A percentile compares a stretch with the other conserved stretches of the same genome.
These are phyloP conservation scores for Bucorvus abyssinicus DNA, from an alignment of 2,797 vertebrate genomes.

Conservation along the genomic window DNA sequence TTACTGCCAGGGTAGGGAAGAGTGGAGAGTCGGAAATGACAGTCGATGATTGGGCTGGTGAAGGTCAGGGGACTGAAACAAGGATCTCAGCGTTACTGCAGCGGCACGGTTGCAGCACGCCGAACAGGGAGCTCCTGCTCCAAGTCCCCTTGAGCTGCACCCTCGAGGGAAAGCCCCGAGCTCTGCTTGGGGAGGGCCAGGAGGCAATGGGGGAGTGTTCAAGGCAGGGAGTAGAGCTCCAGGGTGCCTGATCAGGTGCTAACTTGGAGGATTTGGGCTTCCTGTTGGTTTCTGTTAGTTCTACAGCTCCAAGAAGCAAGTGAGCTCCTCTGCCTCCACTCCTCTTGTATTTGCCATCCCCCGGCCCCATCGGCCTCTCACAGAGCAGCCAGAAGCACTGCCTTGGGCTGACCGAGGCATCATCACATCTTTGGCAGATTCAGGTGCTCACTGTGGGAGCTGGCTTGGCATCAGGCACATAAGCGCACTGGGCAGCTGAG, in stretches of 20 bases:
- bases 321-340: background rate
- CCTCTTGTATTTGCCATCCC: background rate
- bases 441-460: background rate
- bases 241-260: background rate
- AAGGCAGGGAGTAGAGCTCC: background rate
- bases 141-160: background rate
- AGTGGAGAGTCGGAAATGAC: background rate
- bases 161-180: background rate
- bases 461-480: background rate
- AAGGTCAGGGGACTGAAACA: slow-evolving; percentile 4
- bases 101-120: background rate
- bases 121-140: rapidly evolving
- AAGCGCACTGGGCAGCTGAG: background rate
- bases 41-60: slow-evolving; percentile 10
- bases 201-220: rapidly evolving
- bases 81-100: background rate
- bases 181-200: background rate
- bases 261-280: background rate
- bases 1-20: background rate
- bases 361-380: background rate
- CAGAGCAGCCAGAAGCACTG: background rate
- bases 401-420: background rate
- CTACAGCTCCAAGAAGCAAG: background rate
- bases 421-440: rapidly evolving
- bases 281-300: background rate